Evolutionary conservation across 2,797 vertebrate genomes (phyloP), one percentile per base, ranked within the genome.

Genomic region (Sebastolobus altivelis): DNA sequence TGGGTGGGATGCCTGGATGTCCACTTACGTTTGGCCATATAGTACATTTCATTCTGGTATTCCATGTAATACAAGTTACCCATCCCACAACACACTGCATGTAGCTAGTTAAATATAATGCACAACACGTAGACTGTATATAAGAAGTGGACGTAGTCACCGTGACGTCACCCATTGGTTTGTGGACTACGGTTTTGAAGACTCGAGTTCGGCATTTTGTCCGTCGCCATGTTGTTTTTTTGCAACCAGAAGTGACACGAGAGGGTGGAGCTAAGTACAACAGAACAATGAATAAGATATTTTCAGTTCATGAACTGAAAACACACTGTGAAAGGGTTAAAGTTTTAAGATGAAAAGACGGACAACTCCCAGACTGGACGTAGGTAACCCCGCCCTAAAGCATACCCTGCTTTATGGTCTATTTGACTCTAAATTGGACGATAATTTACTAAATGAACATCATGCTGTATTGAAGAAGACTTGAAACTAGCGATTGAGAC

Each of bases 41-140:
- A 46, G 43, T 46, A 52, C 52, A 37, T 37, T 27, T 52, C 4
- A 61, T 60, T 58, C 20, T 16, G 13, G 8, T 38, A 0, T 55
- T 6, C 5, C 54, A 56, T 56, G 22, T 56, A 27, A 56, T 56
- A 56, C 22, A 25, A 56, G 54, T 25, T 37, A 6, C 33, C 38
- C 35, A 22, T 56, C 72, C 5, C 4, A 63, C 31, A 74, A 63
- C 12, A 22, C 49, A n/a, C n/a, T 52, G 55, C n/a, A 37, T 72
- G 60, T 61, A 7, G 55, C 12, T 5, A 2, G 43, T 37, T n/a
- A 35, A 33, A 54, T 60, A 18, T 13, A 22, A 66, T 20, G 25
- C 22, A 25, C 5, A 56, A 12, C 54, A 56, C 1, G 16, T 18
- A 20, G 56, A 59, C 56, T 59, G 56, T 16, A 31, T 9, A 18